phyloP scores from a whole-genome alignment of 2,797 vertebrate genomes.

The Chelonia mydas region DNA sequence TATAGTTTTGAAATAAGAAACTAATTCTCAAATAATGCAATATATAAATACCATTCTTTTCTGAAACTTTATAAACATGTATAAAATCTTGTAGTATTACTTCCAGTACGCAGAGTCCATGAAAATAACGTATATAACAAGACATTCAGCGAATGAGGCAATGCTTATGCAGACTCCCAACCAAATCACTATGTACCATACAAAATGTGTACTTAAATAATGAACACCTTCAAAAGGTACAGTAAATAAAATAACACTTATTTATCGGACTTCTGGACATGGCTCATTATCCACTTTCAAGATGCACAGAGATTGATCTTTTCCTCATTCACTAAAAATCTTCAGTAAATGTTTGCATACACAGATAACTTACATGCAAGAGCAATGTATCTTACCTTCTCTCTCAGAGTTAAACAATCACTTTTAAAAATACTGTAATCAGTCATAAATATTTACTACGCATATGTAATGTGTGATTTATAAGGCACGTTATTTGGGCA shows the following conservation, averaged over 20 bases:
- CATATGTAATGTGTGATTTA: background rate
- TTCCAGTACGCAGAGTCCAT: background rate
- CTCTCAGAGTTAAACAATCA: background rate
- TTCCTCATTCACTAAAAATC: background rate
- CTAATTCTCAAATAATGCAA: background rate
- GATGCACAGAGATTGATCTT: background rate
- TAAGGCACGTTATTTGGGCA: background rate
- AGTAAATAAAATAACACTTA: background rate
- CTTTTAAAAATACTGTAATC: background rate
- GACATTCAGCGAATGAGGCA: background rate
- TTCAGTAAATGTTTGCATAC: background rate
- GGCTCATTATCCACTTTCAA: background rate
- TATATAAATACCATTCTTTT: background rate
- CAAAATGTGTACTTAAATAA: background rate
- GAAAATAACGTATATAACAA: background rate
- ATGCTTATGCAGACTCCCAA: background rate
- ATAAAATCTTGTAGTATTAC: background rate
- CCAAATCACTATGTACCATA: background rate
- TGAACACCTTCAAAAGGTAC: background rate
- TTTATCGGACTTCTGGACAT: background rate
- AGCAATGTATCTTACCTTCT: background rate
- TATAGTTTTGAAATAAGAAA: background rate
- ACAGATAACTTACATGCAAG: background rate
- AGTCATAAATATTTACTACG: background rate
- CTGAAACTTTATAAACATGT: fast-evolving